Evolutionary conservation across 2,888 invertebrate genomes (phyloP).

Genomic region (Caenorhabditis panamensis): DNA sequence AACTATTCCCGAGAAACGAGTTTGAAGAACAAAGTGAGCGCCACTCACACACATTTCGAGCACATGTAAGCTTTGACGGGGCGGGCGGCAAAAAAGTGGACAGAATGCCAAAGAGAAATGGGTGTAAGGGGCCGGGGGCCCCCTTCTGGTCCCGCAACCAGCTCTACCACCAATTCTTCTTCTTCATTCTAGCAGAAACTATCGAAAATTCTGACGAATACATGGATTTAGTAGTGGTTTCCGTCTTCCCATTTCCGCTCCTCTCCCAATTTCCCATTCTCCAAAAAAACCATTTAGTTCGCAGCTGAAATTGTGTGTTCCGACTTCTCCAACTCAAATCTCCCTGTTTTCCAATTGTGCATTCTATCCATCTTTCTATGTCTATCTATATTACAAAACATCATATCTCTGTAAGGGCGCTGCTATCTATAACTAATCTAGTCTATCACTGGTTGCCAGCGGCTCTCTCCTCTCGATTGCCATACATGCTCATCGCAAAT

Average conservation of each 20-base stretch:
- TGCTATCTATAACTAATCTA: not conserved
- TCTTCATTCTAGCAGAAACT: slow-evolving; percentile 61
- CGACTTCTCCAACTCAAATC: not conserved
- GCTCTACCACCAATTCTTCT: slow-evolving; percentile 45
- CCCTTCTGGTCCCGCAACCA: slow-evolving; percentile 8
- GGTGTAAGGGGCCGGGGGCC: not conserved
- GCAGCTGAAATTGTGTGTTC: slow-evolving; percentile 6
- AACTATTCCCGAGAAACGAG: not conserved
- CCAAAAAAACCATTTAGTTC: slow-evolving; percentile 1
- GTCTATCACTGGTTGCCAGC: not conserved
- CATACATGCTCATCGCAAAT: not conserved
- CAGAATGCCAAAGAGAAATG: slow-evolving; percentile 9
- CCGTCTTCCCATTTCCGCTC: not conserved
- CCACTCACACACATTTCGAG: not conserved
- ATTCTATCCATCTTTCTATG: not conserved
- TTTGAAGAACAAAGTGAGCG: not conserved
- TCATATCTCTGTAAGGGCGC: not conserved
- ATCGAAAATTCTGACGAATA: slow-evolving; percentile 60
- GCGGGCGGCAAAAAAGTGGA: slow-evolving; percentile 18
- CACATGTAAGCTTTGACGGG: slow-evolving; percentile 10
- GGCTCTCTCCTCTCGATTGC: not conserved
- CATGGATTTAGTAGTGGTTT: slow-evolving; percentile 49
- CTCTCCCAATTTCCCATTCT: not conserved
- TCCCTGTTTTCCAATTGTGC: not conserved
- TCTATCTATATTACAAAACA: not conserved